phyloP scores from a whole-genome alignment of 1,140 invertebrate species.

The Cydia fagiglandana region DNA sequence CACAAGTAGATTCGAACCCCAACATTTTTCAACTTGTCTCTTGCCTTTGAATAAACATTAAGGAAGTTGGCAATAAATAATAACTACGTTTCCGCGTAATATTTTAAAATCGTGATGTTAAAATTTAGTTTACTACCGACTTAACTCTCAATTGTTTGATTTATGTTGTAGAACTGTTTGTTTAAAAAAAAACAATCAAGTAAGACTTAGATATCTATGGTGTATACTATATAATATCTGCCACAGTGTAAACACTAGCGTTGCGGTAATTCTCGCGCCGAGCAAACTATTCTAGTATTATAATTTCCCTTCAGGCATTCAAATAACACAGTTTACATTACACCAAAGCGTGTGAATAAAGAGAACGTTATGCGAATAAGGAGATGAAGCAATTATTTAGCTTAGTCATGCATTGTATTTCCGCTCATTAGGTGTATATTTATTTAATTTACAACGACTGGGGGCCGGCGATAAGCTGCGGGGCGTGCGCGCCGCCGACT shows the following conservation, averaged over 20 bases:
- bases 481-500: slow-evolving; percentile 69
- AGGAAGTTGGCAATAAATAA: slow-evolving; percentile 49
- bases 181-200: no score
- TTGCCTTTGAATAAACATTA: slow-evolving; percentile 47
- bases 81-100: slow-evolving; percentile 46
- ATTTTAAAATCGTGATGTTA: slow-evolving; percentile 40
- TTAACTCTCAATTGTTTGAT: background rate
- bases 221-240: background rate
- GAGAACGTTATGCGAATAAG: slow-evolving; percentile 46
- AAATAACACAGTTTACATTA: slow-evolving; percentile 29
- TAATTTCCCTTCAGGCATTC: slow-evolving; percentile 6
- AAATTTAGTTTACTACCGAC: slow-evolving; percentile 27
- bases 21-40: slow-evolving; percentile 42
- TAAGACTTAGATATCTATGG: no score
- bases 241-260: background rate
- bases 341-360: slow-evolving; percentile 26
- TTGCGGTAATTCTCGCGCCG: background rate
- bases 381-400: slow-evolving; percentile 69
- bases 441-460: slow-evolving; percentile 78
- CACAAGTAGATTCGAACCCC: slow-evolving; percentile 27
- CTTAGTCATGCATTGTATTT: slow-evolving; percentile 74
- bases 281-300: slow-evolving; percentile 20
- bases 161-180: background rate
- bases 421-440: slow-evolving; percentile 77
- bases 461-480: slow-evolving; percentile 71